Conservation (phyloP, 2,888 invertebrate genomes). For the Siphlonurus alternatus region DNA sequence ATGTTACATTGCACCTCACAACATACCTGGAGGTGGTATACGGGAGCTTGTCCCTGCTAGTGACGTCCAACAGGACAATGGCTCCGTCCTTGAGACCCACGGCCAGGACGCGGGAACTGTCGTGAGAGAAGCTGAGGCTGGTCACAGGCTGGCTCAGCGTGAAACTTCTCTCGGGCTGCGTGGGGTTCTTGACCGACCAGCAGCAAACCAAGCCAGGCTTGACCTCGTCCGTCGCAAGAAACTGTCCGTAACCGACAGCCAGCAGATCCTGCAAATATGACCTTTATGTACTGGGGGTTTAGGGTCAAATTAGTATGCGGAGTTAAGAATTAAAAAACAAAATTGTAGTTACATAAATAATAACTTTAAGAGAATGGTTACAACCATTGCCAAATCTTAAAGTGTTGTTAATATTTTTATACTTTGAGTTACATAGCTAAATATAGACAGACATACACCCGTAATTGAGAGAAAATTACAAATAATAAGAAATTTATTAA, state of each 20-base stretch:
- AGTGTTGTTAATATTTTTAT: too few species aligned
- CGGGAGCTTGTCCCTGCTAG: slow-evolving; percentile 17
- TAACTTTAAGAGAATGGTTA: too few species aligned
- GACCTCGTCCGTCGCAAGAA: slow-evolving; percentile 33
- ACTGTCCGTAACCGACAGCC: slow-evolving; percentile 58
- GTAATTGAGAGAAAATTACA: too few species aligned
- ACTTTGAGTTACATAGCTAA: too few species aligned
- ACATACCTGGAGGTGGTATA: neutral
- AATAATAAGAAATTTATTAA: too few species aligned
- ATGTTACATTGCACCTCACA: too few species aligned
- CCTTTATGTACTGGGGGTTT: neutral
- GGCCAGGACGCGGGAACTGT: slow-evolving; percentile 52
- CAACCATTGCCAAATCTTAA: too few species aligned
- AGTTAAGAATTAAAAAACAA: too few species aligned
- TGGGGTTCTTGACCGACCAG: slow-evolving; percentile 62
- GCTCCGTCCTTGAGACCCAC: slow-evolving; percentile 58
- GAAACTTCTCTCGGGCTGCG: slow-evolving; percentile 53
- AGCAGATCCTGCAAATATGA: slow-evolving; percentile 36
- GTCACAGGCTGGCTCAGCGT: slow-evolving; percentile 45
- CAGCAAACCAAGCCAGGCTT: slow-evolving; percentile 47
- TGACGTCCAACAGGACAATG: slow-evolving; percentile 52
- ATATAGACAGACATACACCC: too few species aligned
- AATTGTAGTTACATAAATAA: too few species aligned
- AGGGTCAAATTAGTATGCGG: too few species aligned
- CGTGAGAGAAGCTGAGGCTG: slow-evolving; percentile 46